phyloP scores from a whole-genome alignment of 37 sponge, comb jelly and placozoan genomes.

The Beroe ovata region DNA sequence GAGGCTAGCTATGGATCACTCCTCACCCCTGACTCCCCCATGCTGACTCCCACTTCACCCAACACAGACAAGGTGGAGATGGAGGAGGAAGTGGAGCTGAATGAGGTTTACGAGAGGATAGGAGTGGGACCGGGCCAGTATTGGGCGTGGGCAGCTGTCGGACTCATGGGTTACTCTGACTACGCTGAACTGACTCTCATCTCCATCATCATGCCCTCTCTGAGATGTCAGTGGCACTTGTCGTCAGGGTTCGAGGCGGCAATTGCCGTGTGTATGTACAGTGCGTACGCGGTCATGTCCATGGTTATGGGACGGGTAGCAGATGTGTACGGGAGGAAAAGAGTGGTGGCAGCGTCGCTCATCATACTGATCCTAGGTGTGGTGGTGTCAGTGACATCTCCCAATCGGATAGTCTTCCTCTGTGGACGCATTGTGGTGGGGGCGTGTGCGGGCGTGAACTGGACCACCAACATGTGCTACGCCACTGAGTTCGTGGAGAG shows the following conservation, averaged over 20 bases:
- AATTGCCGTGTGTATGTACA: background rate
- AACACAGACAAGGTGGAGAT: background rate
- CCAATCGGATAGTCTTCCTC: background rate
- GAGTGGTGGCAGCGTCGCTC: background rate
- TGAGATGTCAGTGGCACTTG: conserved; percentile 10
- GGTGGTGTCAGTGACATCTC: background rate
- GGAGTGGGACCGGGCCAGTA: conserved; percentile 21
- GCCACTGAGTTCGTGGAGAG: conserved; percentile 40
- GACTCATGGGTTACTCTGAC: background rate
- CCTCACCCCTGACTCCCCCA: background rate
- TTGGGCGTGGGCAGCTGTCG: background rate
- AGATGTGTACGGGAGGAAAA: conserved; percentile 30
- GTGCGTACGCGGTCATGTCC: background rate
- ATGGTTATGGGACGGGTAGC: background rate
- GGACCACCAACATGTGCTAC: background rate
- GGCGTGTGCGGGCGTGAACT: conserved; percentile 6
- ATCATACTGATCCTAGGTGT: background rate
- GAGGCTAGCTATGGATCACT: too few species aligned
- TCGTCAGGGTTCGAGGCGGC: background rate
- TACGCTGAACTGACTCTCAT: background rate
- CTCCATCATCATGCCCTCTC: background rate
- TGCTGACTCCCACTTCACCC: background rate
- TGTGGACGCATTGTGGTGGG: background rate
- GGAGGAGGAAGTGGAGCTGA: background rate
- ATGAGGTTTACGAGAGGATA: conserved; percentile 6